These are phyloP conservation scores for Cataglyphis altisquamis DNA, from an alignment of 2,888 invertebrate genomes.

Conservation along the genomic window DNA sequence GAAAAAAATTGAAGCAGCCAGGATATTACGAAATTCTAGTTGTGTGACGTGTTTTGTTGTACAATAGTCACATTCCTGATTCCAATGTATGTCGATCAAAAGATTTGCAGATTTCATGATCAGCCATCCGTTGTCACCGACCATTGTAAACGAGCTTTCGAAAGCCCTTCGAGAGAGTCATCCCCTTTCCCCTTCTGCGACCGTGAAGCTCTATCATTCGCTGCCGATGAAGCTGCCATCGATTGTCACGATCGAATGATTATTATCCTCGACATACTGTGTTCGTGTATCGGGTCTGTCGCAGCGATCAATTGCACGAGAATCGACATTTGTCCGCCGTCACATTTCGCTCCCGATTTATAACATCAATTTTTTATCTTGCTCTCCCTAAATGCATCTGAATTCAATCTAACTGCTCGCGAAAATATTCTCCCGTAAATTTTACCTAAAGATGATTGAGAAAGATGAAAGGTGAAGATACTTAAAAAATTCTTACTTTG, in stretches of 20 bases:
- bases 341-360: conserved; percentile 40
- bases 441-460: background rate
- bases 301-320: conserved; percentile 44
- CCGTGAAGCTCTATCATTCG: conserved; percentile 39
- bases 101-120: conserved; percentile 28
- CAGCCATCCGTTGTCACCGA: conserved; percentile 5
- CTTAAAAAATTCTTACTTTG: background rate
- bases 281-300: conserved; percentile 29
- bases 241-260: conserved; percentile 49
- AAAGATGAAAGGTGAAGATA: background rate
- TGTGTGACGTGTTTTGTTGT: background rate
- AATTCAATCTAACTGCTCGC: background rate
- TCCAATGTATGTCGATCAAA: background rate
- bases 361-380: conserved; percentile 41
- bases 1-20: background rate
- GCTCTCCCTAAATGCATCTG: conserved; percentile 12
- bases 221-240: conserved; percentile 50
- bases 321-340: conserved; percentile 46
- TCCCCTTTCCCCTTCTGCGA: background rate
- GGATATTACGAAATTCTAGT: background rate
- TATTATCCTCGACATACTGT: conserved; percentile 45
- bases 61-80: background rate
- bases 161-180: background rate
- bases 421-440: background rate
- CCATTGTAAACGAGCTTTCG: conserved; percentile 46